Percentiles rank a stretch among this genome's conserved stretches.
Evolutionary conservation across 2,113 vertebrate species (phyloP).

Genomic region (Columbina picui): DNA sequence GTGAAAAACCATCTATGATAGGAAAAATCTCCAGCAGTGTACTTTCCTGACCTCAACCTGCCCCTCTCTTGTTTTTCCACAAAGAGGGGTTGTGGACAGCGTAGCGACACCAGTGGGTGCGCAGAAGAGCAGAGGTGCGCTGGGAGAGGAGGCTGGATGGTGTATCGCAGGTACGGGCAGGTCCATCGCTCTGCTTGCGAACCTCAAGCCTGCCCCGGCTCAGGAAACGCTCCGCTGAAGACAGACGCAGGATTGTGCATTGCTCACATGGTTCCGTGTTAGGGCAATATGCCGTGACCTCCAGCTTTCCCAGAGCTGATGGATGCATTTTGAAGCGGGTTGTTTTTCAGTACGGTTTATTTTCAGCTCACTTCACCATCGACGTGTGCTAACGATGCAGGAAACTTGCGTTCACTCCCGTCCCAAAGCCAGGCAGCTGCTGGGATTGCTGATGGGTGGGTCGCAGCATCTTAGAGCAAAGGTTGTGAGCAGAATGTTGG

Average conservation of each 20-base stretch:
- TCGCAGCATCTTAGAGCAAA: neutral
- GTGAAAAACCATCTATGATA: neutral
- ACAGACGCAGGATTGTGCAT: fast-evolving
- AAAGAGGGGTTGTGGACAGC: neutral
- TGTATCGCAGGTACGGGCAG: fast-evolving
- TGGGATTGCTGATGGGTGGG: neutral
- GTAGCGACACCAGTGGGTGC: fast-evolving
- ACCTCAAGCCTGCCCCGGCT: neutral
- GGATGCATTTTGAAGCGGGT: neutral
- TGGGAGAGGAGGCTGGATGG: neutral
- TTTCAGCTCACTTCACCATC: neutral
- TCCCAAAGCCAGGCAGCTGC: neutral
- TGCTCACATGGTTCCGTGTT: neutral
- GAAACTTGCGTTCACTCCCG: neutral
- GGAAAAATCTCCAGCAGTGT: neutral
- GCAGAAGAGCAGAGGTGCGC: fast-evolving
- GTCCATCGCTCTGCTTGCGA: neutral
- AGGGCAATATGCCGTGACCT: neutral
- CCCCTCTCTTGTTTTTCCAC: neutral
- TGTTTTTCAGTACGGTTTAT: fast-evolving
- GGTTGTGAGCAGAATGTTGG: fast-evolving
- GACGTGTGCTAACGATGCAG: fast-evolving
- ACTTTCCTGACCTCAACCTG: neutral
- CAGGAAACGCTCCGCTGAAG: neutral
- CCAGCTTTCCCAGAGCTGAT: neutral